These are phyloP conservation scores for Gyrodactylus salaris DNA, from an alignment of 1,140 invertebrate species.

Conservation along the genomic window DNA sequence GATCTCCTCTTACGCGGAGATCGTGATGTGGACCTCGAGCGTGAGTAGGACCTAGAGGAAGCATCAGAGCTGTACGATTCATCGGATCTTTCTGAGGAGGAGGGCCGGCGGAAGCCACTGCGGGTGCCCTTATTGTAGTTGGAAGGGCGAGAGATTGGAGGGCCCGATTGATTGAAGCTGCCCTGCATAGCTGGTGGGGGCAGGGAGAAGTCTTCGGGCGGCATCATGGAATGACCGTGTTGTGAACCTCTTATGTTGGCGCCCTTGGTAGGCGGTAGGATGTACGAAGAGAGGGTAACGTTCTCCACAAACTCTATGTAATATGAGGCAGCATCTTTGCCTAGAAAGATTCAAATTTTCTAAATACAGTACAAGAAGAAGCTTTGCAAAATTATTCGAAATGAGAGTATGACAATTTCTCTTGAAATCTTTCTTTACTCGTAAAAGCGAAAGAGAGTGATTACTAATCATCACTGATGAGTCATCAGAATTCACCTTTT, in stretches of 20 bases:
- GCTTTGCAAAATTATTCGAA: no score
- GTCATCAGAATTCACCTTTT: neutral
- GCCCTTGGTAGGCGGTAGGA: no score
- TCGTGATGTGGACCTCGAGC: neutral
- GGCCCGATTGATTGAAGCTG: neutral
- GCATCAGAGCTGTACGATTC: conserved; percentile 8
- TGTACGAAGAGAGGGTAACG: no score
- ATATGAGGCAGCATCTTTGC: neutral
- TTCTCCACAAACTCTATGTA: neutral
- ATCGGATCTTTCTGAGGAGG: neutral
- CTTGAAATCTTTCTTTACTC: no score
- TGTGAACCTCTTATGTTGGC: no score
- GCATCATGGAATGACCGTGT: no score
- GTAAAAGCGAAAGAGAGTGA: no score
- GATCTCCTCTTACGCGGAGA: neutral
- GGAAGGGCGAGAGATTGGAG: neutral
- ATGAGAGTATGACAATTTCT: no score
- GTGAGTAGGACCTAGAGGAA: neutral
- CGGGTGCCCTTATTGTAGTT: neutral
- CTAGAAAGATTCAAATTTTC: no score
- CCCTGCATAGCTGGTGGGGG: neutral
- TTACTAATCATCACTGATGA: no score
- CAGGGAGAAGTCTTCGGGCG: neutral
- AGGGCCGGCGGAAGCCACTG: neutral
- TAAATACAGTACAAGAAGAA: no score